Evolutionary conservation across 2,113 vertebrate genomes (phyloP), one percentile per base, ranked within the genome.

Genomic region (Myxocyprinus asiaticus): DNA sequence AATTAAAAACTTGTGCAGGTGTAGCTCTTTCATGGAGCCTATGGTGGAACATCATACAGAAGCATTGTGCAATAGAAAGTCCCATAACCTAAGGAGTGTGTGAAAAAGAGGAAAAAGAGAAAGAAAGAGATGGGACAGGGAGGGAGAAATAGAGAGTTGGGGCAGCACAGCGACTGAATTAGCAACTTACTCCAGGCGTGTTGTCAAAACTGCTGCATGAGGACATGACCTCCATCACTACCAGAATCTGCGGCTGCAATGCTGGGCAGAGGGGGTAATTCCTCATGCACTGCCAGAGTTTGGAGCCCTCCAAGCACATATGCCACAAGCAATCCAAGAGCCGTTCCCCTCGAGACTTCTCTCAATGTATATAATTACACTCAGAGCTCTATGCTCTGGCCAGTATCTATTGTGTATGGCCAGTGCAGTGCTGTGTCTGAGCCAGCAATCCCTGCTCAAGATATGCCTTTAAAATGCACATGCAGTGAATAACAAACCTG

Each of bases 401-500:
- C 17, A 62, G 50, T 56, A 71, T 79, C 71, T 79, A 75, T 67
- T 74, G 67, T 70, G 67, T 15, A 4, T 59, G 65, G 58, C 14
- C 44, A 68, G 50, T 68, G 64, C 5, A 8, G 7, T 56, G 55
- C 45, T 67, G 74, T 6, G 6, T 67, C 59, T 53, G 44, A 72
- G 67, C 67, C 42, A 72, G 82, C 67, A 78, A 69, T 59, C 67
- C 74, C 72, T 65, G 67, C 67, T 43, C 62, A 61, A 77, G 74
- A 80, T 77, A 72, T 59, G 55, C 62, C 77, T 76, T 56, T 71
- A 82, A 66, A 82, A 86, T 58, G 55, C 78, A 76, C 79, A 58
- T 80, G 62, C 58, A 11, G 67, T 87, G 88, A 89, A 89, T 88
- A 81, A 88, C 87, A 87, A 78, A 86, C 89, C 87, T 88, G 84